phyloP scores from a whole-genome alignment of 2,888 invertebrate genomes.

The Andricus curvator region DNA sequence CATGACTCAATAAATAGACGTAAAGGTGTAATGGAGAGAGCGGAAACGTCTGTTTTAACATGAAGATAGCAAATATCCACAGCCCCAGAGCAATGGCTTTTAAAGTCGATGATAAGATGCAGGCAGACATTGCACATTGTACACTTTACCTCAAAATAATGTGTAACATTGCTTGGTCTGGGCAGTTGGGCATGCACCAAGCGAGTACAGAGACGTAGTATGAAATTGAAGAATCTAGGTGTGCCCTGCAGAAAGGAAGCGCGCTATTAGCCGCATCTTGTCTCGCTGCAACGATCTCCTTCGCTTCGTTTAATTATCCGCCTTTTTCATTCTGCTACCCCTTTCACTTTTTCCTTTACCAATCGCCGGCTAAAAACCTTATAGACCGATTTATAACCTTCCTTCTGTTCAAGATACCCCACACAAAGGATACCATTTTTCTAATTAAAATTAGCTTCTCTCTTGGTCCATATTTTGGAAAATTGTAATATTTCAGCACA shows the following conservation, averaged over 20 bases:
- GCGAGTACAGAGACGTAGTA: constrained; percentile 1
- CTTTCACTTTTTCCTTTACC: constrained; percentile 31
- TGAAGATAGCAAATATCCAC: constrained; percentile 15
- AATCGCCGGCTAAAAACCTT: constrained; percentile 12
- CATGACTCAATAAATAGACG: constrained; percentile 26
- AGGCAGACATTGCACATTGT: neutral
- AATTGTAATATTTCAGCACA: neutral
- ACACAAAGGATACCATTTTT: constrained; percentile 2
- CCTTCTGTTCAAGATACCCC: constrained; percentile 25
- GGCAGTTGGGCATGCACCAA: too few species aligned
- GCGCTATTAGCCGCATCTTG: constrained; percentile 57
- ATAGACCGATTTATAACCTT: constrained; percentile 31
- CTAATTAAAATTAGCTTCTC: too few species aligned
- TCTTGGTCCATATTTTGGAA: too few species aligned
- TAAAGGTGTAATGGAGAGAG: constrained; percentile 7
- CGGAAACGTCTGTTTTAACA: constrained; percentile 33
- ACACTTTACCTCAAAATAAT: constrained; percentile 1
- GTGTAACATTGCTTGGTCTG: constrained; percentile 21
- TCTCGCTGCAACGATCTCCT: constrained; percentile 55
- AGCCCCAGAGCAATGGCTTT: constrained; percentile 13
- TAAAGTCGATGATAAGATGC: constrained; percentile 32
- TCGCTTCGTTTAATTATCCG: constrained; percentile 59
- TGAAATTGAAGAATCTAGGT: constrained; percentile 19
- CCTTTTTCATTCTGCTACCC: constrained; percentile 50
- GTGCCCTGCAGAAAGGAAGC: constrained; percentile 53